These are phyloP conservation scores for Notothenia rossii DNA, from an alignment of 2,113 vertebrate genomes.

Conservation along the genomic window DNA sequence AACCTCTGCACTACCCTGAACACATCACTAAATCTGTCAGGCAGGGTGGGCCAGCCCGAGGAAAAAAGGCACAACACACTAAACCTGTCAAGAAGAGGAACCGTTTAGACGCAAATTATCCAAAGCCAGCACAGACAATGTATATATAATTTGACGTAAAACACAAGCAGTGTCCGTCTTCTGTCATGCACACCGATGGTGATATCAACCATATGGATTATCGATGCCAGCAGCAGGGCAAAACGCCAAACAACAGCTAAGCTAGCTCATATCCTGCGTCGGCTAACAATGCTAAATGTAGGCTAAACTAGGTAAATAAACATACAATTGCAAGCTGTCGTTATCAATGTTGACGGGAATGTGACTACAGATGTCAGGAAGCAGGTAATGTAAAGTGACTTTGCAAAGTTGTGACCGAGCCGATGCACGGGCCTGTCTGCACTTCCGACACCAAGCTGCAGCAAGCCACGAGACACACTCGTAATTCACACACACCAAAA, in stretches of 20 bases:
- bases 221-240: not conserved
- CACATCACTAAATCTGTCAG: constrained; percentile 3
- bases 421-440: constrained; percentile 42
- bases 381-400: constrained; percentile 3
- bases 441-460: constrained; percentile 56
- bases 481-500: not conserved
- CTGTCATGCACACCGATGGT: not conserved
- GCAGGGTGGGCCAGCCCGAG: not conserved
- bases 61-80: not conserved
- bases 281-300: not conserved
- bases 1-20: constrained; percentile 31
- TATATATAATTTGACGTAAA: not conserved
- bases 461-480: not conserved
- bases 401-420: constrained; percentile 41
- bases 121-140: not conserved
- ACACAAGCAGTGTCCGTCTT: not conserved
- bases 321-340: fast-evolving
- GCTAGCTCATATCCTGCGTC: not conserved
- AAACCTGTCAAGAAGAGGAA: not conserved
- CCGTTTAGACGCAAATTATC: not conserved
- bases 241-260: constrained; percentile 13
- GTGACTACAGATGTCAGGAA: not conserved
- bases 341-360: not conserved
- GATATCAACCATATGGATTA: constrained; percentile 12
- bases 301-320: not conserved